Evolutionary conservation across 2,888 invertebrate species (phyloP), one percentile per base, ranked within the genome.

Genomic region (Sphaerophoria taeniata): DNA sequence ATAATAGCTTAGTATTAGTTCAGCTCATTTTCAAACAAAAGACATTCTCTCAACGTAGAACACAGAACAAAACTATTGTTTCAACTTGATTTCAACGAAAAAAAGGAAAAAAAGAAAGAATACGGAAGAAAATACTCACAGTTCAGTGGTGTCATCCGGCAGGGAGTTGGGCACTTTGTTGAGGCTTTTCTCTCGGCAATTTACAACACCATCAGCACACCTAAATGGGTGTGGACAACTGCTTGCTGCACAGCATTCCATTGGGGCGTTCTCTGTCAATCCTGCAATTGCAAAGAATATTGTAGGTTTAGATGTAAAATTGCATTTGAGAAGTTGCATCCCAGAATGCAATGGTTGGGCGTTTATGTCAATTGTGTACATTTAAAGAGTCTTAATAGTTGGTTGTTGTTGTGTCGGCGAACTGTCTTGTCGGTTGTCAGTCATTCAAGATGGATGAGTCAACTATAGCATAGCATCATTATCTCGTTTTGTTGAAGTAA

Each of bases 131-230:
- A 43, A 31, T 63, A 94, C 96, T 96, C 93, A 99, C 99, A 99
- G 94, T 93, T 99, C 99, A 0, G 96, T 97, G 58, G 97, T 98
- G 88, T 96, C 95, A 88, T 97, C 97, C 0, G 99, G 98, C 83
- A 99, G 95, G 90, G 97, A 96, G 84, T 95, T 94, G 0, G 99
- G 99, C 72, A 99, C 95, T 90, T 96, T 96, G 1, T 96, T 95
- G 65, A 99, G 94, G 78, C 97, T 96, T 90, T 98, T 97, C 93
- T 98, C 98, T 72, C 98, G 93, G 91, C 99, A 99, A 93, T 99
- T 98, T 33, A 99, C 98, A 80, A 99, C 97, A 24, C 98, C 98
- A 89, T 98, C 98, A 12, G 97, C 96, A 93, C 99, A 99, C 86
- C 96, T 94, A 92, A 99, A 99, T 11, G 97, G 96, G 89, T 97